phyloP scores from a whole-genome alignment of 2,888 invertebrate genomes.

The Smittia aterrima region DNA sequence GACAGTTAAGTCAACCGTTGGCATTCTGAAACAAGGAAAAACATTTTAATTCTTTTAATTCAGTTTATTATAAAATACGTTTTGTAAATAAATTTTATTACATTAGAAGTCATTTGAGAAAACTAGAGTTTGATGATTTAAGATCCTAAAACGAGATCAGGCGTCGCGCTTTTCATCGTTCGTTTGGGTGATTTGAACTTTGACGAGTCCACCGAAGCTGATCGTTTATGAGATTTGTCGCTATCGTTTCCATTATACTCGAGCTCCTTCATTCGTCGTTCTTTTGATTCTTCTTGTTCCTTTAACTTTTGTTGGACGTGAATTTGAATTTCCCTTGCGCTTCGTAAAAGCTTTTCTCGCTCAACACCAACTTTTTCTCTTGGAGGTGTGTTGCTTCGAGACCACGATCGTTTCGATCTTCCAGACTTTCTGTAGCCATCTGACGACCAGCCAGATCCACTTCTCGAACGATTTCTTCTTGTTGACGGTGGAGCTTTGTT shows the following conservation, averaged over 20 bases:
- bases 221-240: neutral
- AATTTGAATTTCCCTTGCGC: conserved; percentile 50
- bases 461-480: conserved; percentile 45
- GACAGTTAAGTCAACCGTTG: no score
- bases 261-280: neutral
- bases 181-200: conserved; percentile 24
- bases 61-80: neutral
- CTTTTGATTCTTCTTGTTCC: conserved; percentile 44
- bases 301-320: conserved; percentile 50
- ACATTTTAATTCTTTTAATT: no score
- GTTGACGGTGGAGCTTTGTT: conserved; percentile 45
- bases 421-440: conserved; percentile 44
- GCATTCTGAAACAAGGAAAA: no score
- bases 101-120: neutral
- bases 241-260: neutral
- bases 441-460: conserved; percentile 31
- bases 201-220: conserved; percentile 9
- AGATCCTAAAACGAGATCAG: neutral
- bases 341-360: conserved; percentile 49
- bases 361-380: conserved; percentile 45
- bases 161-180: conserved; percentile 5
- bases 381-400: neutral
- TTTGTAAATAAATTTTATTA: neutral
- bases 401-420: conserved; percentile 40
- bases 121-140: neutral